These are phyloP conservation scores for Macropus fuliginosus DNA, from an alignment of 2,797 vertebrate species.

Conservation along the genomic window DNA sequence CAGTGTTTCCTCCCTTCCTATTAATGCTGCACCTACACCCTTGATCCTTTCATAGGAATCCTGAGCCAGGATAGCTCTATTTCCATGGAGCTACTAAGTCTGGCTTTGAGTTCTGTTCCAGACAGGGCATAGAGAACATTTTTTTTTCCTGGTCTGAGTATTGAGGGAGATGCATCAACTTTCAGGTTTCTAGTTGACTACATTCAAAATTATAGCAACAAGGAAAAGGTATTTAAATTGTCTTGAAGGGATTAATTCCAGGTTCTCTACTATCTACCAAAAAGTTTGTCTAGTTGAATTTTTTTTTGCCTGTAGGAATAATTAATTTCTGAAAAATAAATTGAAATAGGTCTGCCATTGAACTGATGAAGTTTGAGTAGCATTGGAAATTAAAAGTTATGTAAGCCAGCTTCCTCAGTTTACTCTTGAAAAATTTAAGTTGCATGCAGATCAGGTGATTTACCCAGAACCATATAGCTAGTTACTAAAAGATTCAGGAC, in stretches of 20 bases:
- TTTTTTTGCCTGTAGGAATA: not conserved
- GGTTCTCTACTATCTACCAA: not conserved
- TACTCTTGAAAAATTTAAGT: rapidly evolving
- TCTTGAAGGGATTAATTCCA: not conserved
- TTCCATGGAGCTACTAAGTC: not conserved
- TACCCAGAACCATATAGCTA: not conserved
- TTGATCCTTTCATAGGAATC: not conserved
- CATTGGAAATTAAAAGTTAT: not conserved
- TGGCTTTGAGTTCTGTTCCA: not conserved
- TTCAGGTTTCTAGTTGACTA: not conserved
- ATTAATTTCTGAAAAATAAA: not conserved
- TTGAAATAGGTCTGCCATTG: not conserved
- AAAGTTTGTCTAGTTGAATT: not conserved
- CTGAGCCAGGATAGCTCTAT: not conserved
- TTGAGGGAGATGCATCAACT: not conserved
- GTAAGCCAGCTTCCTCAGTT: not conserved
- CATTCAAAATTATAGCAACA: not conserved
- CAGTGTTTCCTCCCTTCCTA: not conserved
- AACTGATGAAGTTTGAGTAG: not conserved
- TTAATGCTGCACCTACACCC: not conserved
- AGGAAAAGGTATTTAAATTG: not conserved
- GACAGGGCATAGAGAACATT: not conserved
- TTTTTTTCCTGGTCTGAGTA: not conserved
- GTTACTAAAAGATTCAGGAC: rapidly evolving
- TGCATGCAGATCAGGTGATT: not conserved